These are phyloP conservation scores for Caenorhabditis sp. DNA, from an alignment of 2,888 invertebrate species.

Conservation along the genomic window DNA sequence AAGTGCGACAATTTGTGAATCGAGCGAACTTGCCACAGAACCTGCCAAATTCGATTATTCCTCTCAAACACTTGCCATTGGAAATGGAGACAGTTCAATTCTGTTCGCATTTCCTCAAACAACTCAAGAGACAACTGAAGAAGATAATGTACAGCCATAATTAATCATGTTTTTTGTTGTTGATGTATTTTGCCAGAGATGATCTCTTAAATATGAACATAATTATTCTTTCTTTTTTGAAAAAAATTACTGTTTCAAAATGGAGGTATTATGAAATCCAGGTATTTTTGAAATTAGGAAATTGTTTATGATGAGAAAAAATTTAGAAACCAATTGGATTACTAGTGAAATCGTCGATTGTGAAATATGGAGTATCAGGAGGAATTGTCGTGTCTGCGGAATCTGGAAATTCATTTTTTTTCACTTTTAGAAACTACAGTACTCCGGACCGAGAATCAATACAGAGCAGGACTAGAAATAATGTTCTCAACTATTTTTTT, in stretches of 20 bases:
- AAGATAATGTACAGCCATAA: not conserved
- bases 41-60: conserved; percentile 14
- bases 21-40: conserved; percentile 25
- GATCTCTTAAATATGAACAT: too few relatives aligned
- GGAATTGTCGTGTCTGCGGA: not conserved
- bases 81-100: conserved; percentile 39
- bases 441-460: too few relatives aligned
- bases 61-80: conserved; percentile 25
- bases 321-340: not conserved
- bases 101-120: conserved; percentile 5
- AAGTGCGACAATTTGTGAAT: conserved; percentile 8
- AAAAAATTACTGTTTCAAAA: too few relatives aligned
- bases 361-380: not conserved
- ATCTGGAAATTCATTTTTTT: not conserved
- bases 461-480: too few relatives aligned
- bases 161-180: not conserved
- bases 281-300: not conserved
- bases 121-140: too few relatives aligned
- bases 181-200: too few relatives aligned
- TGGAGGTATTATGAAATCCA: not conserved
- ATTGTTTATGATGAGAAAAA: not conserved
- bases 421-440: not conserved
- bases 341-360: not conserved
- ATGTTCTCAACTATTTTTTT: too few relatives aligned
- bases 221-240: not conserved